These are phyloP conservation scores for Cottus gobio DNA, from an alignment of 2,113 vertebrate genomes.

Conservation along the genomic window DNA sequence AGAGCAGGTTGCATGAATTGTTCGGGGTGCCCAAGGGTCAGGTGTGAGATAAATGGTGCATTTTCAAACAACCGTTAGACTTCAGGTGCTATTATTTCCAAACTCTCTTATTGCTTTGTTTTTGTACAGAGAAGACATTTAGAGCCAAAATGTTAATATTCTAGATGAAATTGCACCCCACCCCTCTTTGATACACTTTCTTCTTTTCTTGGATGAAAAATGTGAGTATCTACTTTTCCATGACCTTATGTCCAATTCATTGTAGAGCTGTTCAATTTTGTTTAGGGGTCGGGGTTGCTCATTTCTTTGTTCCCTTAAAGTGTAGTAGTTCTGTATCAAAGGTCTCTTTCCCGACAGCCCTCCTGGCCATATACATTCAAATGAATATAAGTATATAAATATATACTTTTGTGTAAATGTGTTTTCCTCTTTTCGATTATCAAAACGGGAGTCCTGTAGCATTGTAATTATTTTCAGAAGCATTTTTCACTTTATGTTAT, in stretches of 20 bases:
- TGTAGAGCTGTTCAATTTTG: conserved; percentile 59
- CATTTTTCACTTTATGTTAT: conserved; percentile 80
- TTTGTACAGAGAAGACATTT: conserved; percentile 77
- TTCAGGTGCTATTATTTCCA: conserved; percentile 82
- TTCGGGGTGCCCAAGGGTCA: conserved; percentile 40
- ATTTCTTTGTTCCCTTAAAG: conserved; percentile 62
- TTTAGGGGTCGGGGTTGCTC: conserved; percentile 12
- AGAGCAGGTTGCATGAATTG: conserved; percentile 59
- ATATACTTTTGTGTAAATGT: conserved; percentile 85
- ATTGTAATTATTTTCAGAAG: conserved; percentile 85
- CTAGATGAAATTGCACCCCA: conserved; percentile 48
- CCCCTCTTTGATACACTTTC: conserved; percentile 66
- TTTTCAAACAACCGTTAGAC: conserved; percentile 71
- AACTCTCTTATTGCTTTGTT: conserved; percentile 68
- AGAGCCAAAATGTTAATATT: conserved; percentile 68
- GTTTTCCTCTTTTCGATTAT: conserved; percentile 79
- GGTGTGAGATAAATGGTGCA: conserved; percentile 66
- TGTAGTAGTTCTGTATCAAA: conserved; percentile 68
- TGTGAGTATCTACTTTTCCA: conserved; percentile 54
- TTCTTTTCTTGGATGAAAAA: conserved; percentile 55
- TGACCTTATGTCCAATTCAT: conserved; percentile 48
- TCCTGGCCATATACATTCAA: conserved; percentile 71
- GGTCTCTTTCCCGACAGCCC: conserved; percentile 50
- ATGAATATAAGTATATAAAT: conserved; percentile 83
- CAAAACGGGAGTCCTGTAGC: conserved; percentile 80